Base-by-base conservation (phyloP, 1,140 invertebrate genomes). In the Agrilus planipennis region DNA sequence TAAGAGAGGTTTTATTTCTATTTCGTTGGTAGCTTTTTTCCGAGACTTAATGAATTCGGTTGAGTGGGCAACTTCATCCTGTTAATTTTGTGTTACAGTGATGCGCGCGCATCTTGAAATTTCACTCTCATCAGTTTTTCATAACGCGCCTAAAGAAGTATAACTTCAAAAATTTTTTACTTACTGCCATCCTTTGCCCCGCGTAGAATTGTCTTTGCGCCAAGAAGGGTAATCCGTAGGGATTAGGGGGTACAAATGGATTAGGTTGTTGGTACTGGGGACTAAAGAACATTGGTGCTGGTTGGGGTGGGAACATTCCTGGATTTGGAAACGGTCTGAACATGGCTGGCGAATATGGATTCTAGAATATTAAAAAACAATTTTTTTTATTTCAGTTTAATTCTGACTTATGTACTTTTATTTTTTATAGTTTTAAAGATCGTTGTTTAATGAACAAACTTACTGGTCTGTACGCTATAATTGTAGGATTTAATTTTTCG, bases 401-500 rank as follows among this genome's bases (percentile, higher is more conserved):
- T 27, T 27, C 23, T 9, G n/a, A n/a, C n/a, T n/a, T n/a, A n/a
- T n/a, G n/a, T n/a, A n/a, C n/a, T n/a, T n/a, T n/a, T n/a, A n/a
- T n/a, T n/a, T n/a, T n/a, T n/a, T n/a, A n/a, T n/a, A n/a, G n/a
- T n/a, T 9, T 16, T 10, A 3, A 39, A 30, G 14, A n/a, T 42
- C 23, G 23, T 27, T 16, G 12, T 5, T 41, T 34, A 17, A n/a
- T 42, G 28, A 27, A 29, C 4, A 22, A 27, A 50, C 45, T 53
- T 51, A 62, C 58, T 18, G 60, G 60, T 51, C 60, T 53, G 35
- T 52, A 61, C 4, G 61, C 60, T 38, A 69, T 46, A 47, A 70
- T 69, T 11, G 64, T 64, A 51, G 70, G 66, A 44, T 70, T 66
- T 10, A 71, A 42, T 46, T 68, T 70, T 21, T 64, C 60, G 1